Conservation (phyloP, 2,113 vertebrate genomes). For the Caranx melampygus region DNA sequence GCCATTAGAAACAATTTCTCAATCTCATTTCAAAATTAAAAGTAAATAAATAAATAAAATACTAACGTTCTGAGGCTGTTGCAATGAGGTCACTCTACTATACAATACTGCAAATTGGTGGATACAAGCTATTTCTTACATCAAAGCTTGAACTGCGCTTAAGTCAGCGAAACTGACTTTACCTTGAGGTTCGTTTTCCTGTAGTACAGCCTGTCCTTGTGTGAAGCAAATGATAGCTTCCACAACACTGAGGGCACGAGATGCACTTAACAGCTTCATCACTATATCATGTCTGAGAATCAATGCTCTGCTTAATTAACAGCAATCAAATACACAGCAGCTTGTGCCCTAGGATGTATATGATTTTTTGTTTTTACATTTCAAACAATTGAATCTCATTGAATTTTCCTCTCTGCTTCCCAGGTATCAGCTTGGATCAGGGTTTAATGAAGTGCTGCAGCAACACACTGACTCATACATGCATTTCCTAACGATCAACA, state of each 20-base stretch:
- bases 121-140: background rate
- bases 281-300: conserved; percentile 30
- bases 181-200: background rate
- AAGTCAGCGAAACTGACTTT: background rate
- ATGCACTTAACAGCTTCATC: conserved; percentile 29
- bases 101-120: background rate
- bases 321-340: conserved; percentile 21
- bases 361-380: conserved; percentile 5
- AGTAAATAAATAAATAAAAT: background rate
- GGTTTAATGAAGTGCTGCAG: conserved; percentile 58
- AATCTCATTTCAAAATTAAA: background rate
- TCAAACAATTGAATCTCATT: conserved; percentile 24
- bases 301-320: conserved; percentile 37
- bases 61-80: background rate
- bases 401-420: background rate
- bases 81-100: background rate
- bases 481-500: conserved; percentile 38
- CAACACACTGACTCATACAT: conserved; percentile 49
- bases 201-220: background rate
- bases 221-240: conserved; percentile 7
- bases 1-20: no score
- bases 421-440: conserved; percentile 32
- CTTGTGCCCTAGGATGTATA: background rate
- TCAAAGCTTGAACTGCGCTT: background rate
- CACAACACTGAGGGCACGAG: background rate